These are phyloP conservation scores for Pachyrhynchus sulphureomaculatus DNA, from an alignment of 1,140 invertebrate species.

Conservation along the genomic window DNA sequence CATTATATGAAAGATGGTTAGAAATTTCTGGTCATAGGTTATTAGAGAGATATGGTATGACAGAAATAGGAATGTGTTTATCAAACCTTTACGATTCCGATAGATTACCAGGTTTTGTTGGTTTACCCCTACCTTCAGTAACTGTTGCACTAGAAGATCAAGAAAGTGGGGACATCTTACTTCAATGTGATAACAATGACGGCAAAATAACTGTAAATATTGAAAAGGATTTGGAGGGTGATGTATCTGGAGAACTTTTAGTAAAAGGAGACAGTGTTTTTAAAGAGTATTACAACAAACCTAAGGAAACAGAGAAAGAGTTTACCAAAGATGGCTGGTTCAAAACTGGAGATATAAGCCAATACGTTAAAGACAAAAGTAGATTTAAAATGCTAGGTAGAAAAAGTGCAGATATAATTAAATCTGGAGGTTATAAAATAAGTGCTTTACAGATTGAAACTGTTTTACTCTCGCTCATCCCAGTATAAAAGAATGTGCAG, in stretches of 20 bases:
- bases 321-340: constrained; percentile 85
- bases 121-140: constrained; percentile 74
- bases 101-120: constrained; percentile 69
- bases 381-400: constrained; percentile 81
- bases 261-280: constrained; percentile 79
- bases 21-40: constrained; percentile 80
- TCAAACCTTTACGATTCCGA: constrained; percentile 76
- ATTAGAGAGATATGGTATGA: constrained; percentile 91
- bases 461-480: constrained; percentile 75
- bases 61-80: constrained; percentile 85
- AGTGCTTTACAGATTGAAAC: constrained; percentile 86
- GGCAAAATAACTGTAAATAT: constrained; percentile 19
- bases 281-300: constrained; percentile 74
- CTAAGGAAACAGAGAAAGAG: constrained; percentile 67
- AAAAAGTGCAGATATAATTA: constrained; percentile 86
- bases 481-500: constrained; percentile 73
- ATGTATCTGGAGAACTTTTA: constrained; percentile 65
- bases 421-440: constrained; percentile 84
- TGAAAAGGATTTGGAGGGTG: background rate
- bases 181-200: constrained; percentile 33
- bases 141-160: constrained; percentile 59
- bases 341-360: constrained; percentile 68
- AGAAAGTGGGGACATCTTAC: constrained; percentile 23
- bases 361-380: constrained; percentile 57
- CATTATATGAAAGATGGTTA: constrained; percentile 77